Evolutionary conservation across 2,888 invertebrate species (phyloP).

Genomic region (Stomorhina lunata): DNA sequence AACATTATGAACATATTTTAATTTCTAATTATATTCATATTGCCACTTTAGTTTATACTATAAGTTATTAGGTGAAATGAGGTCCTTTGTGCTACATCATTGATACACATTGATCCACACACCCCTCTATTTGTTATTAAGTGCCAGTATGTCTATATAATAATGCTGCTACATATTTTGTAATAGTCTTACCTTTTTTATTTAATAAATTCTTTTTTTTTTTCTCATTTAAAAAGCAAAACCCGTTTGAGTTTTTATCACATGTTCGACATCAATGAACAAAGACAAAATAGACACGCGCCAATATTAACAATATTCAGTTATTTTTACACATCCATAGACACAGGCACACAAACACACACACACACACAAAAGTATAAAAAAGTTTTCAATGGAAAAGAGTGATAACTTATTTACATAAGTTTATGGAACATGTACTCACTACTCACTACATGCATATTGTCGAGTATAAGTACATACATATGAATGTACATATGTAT

Average conservation of each 20-base stretch:
- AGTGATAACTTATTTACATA: too few relatives aligned
- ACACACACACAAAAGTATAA: not conserved
- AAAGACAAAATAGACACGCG: conserved; percentile 43
- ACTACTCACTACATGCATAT: too few relatives aligned
- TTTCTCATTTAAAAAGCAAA: conserved; percentile 26
- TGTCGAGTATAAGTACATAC: too few relatives aligned
- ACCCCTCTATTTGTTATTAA: not conserved
- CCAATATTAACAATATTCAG: conserved; percentile 16
- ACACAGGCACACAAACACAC: not conserved
- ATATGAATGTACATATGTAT: not conserved
- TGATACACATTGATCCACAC: not conserved
- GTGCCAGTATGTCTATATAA: not conserved
- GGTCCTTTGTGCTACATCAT: not conserved
- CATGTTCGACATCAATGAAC: conserved; percentile 46
- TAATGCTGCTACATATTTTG: not conserved
- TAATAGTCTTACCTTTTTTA: not conserved
- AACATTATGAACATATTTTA: not conserved
- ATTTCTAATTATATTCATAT: conserved; percentile 48
- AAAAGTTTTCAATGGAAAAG: too few relatives aligned
- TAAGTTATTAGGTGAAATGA: conserved; percentile 8
- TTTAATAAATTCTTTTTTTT: conserved; percentile 3
- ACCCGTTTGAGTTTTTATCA: conserved; percentile 37
- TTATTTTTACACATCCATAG: not conserved
- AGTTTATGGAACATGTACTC: too few relatives aligned
- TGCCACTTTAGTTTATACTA: conserved; percentile 34